Conservation (phyloP, 2,888 invertebrate genomes). For the Archips crataeganus region DNA sequence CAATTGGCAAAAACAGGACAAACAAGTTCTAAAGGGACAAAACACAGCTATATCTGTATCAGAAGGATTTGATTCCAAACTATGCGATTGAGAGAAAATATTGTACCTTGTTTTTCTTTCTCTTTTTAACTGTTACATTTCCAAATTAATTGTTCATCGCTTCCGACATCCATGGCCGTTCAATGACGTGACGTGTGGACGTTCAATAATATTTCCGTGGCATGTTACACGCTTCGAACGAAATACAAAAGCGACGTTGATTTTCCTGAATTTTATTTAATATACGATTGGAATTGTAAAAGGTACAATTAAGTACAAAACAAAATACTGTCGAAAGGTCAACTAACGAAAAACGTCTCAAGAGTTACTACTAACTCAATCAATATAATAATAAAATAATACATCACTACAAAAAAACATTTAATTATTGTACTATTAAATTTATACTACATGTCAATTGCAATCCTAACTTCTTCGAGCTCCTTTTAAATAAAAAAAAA, state of each 20-base stretch:
- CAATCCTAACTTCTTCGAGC: background rate
- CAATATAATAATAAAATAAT: background rate
- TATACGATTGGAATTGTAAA: background rate
- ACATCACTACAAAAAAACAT: background rate
- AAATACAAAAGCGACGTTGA: background rate
- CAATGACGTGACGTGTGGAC: background rate
- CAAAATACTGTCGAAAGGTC: slow-evolving; percentile 6
- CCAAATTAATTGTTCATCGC: too few relatives aligned
- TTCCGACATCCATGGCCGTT: too few relatives aligned
- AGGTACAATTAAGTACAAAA: slow-evolving; percentile 2
- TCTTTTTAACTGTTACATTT: background rate
- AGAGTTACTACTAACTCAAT: background rate
- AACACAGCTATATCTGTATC: background rate
- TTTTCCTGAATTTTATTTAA: background rate
- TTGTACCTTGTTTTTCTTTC: background rate
- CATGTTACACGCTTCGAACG: background rate
- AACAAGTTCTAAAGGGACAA: background rate
- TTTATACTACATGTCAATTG: slow-evolving; percentile 6
- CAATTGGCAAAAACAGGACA: slow-evolving; percentile 6
- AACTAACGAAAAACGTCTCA: background rate
- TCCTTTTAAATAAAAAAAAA: background rate
- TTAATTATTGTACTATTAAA: slow-evolving; percentile 23
- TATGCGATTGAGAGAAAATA: background rate
- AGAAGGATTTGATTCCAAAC: background rate
- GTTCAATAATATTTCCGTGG: background rate